Evolutionary conservation across 2,797 vertebrate species (phyloP), one percentile per base, ranked within the genome.

Genomic region (Halcyon badia): DNA sequence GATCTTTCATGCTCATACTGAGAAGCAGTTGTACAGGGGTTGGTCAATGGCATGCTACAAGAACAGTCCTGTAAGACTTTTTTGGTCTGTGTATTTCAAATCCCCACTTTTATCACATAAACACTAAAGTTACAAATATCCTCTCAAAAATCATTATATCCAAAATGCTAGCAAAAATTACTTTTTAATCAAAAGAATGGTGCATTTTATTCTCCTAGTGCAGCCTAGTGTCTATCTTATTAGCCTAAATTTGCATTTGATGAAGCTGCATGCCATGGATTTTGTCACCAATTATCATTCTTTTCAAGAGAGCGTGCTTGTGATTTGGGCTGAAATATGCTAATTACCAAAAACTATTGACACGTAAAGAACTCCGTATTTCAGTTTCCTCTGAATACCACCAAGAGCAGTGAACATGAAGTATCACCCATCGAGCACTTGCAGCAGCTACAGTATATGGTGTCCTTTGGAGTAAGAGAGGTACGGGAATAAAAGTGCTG

Each of bases 231-330:
- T 90, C 72, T 94, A 18, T 83, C 76, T 79, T 94, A 84, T 62
- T 88, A 86, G 69, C 56, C 60, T 39, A 52, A 76, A 95, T 95
- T 93, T 96, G 94, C 93, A 91, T 96, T 93, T 95, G 93, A 96
- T 95, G 64, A 83, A 96, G 82, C 90, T 83, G 78, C 26, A 41
- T 93, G 94, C 83, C 91, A 77, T 2, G 14, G 80, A 93, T 95
- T 96, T 95, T 97, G 94, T 91, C 94, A 95, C 88, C 65, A 83
- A 62, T 94, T 94, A 95, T 88, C 77, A 91, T 82, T 96, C 94
- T 96, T 95, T 96, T 87, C 77, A 79, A 89, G 90, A 80, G 80
- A 95, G 73, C 66, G 82, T 93, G 77, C 72, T 94, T 95, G 90
- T 88, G 92, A 93, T 96, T 92, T 89, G 83, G 80, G 88, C 62